A percentile compares a stretch with the other conserved stretches of the same genome.
Evolutionary conservation across 2,113 vertebrate genomes (phyloP).

Genomic region (Bubalus kerabau): DNA sequence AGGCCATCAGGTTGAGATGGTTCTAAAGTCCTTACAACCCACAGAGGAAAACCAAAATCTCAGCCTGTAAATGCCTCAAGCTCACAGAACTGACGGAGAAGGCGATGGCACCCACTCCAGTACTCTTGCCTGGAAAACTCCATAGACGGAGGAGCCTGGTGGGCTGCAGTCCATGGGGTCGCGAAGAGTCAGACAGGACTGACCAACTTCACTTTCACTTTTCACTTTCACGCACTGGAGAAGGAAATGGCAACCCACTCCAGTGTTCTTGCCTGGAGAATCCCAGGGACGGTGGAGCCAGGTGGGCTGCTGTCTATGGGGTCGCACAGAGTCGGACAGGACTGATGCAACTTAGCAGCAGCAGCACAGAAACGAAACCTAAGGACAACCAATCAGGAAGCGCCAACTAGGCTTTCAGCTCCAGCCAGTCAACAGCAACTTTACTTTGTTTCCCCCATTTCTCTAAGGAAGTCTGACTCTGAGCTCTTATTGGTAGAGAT

Average conservation of each 20-base stretch:
- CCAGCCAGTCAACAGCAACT: background rate
- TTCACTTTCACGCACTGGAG: no score
- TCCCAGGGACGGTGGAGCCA: fast-evolving
- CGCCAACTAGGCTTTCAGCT: background rate
- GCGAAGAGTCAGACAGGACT: no score
- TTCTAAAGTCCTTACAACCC: background rate
- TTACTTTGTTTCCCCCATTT: background rate
- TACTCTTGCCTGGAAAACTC: no score
- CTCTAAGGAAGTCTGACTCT: background rate
- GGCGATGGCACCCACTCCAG: no score
- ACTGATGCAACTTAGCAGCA: fast-evolving
- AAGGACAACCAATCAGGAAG: background rate
- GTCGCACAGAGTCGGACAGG: no score
- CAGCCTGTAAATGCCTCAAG: background rate
- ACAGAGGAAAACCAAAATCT: background rate
- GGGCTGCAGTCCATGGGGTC: no score
- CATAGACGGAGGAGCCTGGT: no score
- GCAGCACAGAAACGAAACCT: background rate
- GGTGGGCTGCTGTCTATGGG: no score
- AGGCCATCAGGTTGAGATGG: background rate
- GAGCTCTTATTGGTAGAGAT: background rate
- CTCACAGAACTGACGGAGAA: background rate
- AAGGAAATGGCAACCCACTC: no score
- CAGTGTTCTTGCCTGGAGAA: no score
- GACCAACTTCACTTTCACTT: no score